Evolutionary conservation across 2,797 vertebrate species (phyloP), one percentile per base, ranked within the genome.

Genomic region (Typhlichthys eigenmanni): DNA sequence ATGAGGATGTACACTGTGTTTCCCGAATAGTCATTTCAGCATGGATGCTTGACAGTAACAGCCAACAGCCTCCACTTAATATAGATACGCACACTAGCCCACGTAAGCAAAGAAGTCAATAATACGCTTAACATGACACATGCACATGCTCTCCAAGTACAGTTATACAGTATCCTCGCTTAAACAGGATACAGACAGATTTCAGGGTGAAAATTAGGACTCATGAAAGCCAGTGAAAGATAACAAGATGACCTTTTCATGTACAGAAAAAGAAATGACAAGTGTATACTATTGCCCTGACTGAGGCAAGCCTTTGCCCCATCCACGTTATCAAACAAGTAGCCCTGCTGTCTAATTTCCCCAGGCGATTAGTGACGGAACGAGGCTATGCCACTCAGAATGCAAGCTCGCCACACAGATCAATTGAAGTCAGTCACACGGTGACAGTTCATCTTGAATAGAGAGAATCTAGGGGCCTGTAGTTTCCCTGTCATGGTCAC

Each of bases 1-100:
- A 38, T 38, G 38, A 38, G 38, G 7, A 2, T 38, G 38, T 38
- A 38, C 38, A 38, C 38, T 38, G 38, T 7, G 9, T 2, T 38
- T 38, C 74, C 87, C 83, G 82, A 88, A 89, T 87, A 88, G 86
- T 76, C 80, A 86, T 83, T 88, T 85, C 82, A 87, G 85, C 84
- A 83, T 88, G 86, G 79, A 82, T 88, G 85, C 81, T 84, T 86
- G 74, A 71, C 66, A 69, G 80, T 78, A 85, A 78, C 83, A 77
- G 85, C 84, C 83, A 72, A 75, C 74, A 88, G 77, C 80, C 79
- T 80, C 10, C 64, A 78, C 82, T 58, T 64, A 65, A 71, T 72
- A 62, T 59, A 58, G 56, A 65, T 38, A 65, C 47, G 49, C 19
- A 54, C 45, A 64, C 12, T 9, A 11, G 4, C 19, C 60, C 29